Conservation (phyloP, 1,140 invertebrate species). For the Drosophila burlai region DNA sequence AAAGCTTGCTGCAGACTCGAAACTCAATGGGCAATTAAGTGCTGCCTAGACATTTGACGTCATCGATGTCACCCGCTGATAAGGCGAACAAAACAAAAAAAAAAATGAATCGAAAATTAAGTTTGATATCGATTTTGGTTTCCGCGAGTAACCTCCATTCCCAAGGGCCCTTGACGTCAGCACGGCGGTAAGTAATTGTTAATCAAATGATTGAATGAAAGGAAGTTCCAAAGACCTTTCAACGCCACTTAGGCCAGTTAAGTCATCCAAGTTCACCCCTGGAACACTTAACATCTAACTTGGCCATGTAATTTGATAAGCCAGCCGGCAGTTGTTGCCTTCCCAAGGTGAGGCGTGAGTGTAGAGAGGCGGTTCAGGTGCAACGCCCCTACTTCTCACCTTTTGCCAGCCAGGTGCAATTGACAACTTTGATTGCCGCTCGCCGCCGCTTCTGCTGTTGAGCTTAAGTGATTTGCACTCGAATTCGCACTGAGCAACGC, state of each 20-base stretch:
- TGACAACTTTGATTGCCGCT: constrained; percentile 46
- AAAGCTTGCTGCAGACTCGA: constrained; percentile 51
- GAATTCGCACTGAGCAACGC: constrained; percentile 22
- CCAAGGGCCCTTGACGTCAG: constrained; percentile 61
- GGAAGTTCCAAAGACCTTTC: constrained; percentile 73
- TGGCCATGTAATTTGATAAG: constrained; percentile 81
- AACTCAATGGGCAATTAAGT: constrained; percentile 74
- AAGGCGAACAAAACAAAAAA: constrained; percentile 26
- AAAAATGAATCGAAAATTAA: constrained; percentile 65
- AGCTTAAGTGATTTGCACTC: constrained; percentile 36
- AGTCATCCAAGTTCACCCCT: constrained; percentile 27
- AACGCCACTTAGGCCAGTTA: constrained; percentile 61
- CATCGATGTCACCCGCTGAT: constrained; percentile 61
- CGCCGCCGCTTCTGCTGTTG: not conserved
- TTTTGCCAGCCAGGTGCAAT: constrained; percentile 41
- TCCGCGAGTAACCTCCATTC: not conserved
- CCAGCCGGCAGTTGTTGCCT: constrained; percentile 35
- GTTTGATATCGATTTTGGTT: constrained; percentile 74
- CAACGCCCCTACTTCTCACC: not conserved
- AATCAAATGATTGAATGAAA: constrained; percentile 69
- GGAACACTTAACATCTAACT: constrained; percentile 44
- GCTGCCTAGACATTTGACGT: constrained; percentile 52
- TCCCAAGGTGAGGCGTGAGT: constrained; percentile 28
- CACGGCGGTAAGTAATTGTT: constrained; percentile 66
- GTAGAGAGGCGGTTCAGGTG: not conserved